Evolutionary conservation across 2,797 vertebrate genomes (phyloP), one percentile per base, ranked within the genome.

Genomic region (Phalanger gymnotis): DNA sequence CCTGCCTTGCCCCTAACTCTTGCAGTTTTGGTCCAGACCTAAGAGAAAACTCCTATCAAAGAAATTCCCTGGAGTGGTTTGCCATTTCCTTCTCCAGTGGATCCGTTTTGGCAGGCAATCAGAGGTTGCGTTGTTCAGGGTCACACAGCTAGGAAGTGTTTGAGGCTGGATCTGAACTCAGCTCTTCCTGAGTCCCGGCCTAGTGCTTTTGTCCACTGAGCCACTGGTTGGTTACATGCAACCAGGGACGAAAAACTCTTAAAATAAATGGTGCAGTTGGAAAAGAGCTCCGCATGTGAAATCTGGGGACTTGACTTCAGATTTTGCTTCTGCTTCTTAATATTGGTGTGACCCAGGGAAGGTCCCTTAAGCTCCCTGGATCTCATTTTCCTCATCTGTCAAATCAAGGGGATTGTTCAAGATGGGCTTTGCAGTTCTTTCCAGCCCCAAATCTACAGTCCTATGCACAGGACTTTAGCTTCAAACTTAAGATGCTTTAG

Each of bases 401-500:
- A 53, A 14, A 5, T 47, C 25, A 34, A 28, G 14, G 14, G 90
- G 9, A n/a, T 90, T 90, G 14, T 28, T 9, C 90, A 53, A 57
- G 93, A 90, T 81, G 94, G 5, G 34, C 92, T 95, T 4, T 57
- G 25, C 96, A 90, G 53, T 91, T 40, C 40, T 66, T 56, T 81
- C n/a, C 19, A 81, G 19, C 73, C 40, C 40, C 40, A 56, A 55
- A 51, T 89, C 25, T n/a, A 4, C 54, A 19, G 40, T 73, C 58
- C n/a, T 25, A 19, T 34, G 28, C 89, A 25, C 53, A 92, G n/a
- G n/a, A n/a, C n/a, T n/a, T n/a, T n/a, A n/a, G n/a, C n/a, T n/a
- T n/a, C n/a, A n/a, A n/a, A n/a, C 19, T 40, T 27, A 27, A 87
- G 22, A 87, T 47, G 40, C 9, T 47, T 87, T 87, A 87, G 31